phyloP scores from a whole-genome alignment of 2,797 vertebrate species.

The Hypotaenidia philippensis region DNA sequence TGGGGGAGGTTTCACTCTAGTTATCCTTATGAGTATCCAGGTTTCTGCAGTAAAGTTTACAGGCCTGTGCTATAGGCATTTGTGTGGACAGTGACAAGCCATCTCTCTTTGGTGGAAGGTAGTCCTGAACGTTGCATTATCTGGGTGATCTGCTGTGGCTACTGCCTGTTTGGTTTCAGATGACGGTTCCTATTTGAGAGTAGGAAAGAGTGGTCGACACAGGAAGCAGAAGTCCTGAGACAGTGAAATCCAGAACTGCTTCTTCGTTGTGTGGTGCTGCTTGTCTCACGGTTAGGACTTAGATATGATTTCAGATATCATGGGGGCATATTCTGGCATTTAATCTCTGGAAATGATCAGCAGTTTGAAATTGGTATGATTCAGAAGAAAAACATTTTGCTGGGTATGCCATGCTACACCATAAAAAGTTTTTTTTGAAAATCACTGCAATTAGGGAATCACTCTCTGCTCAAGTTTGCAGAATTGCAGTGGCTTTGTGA shows the following conservation, averaged over 20 bases:
- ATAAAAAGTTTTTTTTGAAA: neutral
- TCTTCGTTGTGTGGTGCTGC: neutral
- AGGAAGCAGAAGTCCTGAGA: neutral
- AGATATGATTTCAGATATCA: neutral
- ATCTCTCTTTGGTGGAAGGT: neutral
- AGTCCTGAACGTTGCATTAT: neutral
- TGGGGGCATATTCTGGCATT: neutral
- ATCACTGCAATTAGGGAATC: neutral
- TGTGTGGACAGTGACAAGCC: neutral
- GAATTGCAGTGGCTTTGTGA: neutral
- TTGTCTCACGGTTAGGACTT: neutral
- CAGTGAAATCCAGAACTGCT: neutral
- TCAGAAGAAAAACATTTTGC: neutral
- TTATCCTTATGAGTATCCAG: neutral
- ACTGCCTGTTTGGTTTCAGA: neutral
- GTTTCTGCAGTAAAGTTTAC: neutral
- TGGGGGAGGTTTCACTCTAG: neutral
- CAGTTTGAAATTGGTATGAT: neutral
- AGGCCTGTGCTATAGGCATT: neutral
- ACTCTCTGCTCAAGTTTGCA: neutral
- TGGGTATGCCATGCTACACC: neutral
- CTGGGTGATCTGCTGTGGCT: neutral
- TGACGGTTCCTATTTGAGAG: neutral
- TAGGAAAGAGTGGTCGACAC: neutral
- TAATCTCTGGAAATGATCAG: neutral